Conservation (phyloP, 2,797 vertebrate genomes). For the Lutjanus campechanus region DNA sequence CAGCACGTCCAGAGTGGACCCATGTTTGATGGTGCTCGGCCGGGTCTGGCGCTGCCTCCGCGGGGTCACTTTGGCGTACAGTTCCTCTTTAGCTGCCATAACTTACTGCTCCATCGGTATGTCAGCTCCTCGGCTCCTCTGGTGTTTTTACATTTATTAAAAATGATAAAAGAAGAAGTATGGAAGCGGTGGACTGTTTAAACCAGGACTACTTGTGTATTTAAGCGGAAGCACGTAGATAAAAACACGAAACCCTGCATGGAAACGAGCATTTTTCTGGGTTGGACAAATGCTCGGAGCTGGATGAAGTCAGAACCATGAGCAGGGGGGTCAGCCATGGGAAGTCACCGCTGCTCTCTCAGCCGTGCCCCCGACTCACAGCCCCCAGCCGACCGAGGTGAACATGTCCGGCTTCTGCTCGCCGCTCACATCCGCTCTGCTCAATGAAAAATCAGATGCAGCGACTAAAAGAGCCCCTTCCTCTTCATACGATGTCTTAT, state of each 20-base stretch:
- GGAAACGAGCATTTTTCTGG: conserved; percentile 61
- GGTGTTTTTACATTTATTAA: conserved; percentile 52
- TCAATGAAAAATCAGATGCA: conserved; percentile 50
- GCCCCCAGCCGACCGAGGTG: conserved; percentile 39
- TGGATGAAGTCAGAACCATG: conserved; percentile 67
- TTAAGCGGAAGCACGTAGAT: conserved; percentile 58
- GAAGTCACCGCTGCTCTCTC: conserved; percentile 74
- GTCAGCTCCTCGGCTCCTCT: conserved; percentile 58
- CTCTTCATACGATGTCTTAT: conserved; percentile 80
- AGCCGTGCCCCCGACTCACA: conserved; percentile 49
- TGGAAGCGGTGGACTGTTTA: conserved; percentile 40
- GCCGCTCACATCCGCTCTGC: conserved; percentile 53
- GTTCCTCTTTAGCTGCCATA: conserved; percentile 94
- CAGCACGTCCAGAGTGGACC: conserved; percentile 93
- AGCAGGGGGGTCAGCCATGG: conserved; percentile 74
- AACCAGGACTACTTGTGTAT: conserved; percentile 41
- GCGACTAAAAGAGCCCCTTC: conserved; percentile 44
- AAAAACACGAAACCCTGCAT: conserved; percentile 47
- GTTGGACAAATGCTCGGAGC: conserved; percentile 56
- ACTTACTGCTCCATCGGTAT: conserved; percentile 83
- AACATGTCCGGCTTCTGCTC: conserved; percentile 44
- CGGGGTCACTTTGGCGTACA: conserved; percentile 95
- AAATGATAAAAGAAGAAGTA: conserved; percentile 1
- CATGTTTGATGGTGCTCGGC: conserved; percentile 91
- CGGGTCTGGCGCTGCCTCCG: conserved; percentile 92